phyloP scores from a whole-genome alignment of 2,797 vertebrate genomes.

The Crenichthys baileyi region DNA sequence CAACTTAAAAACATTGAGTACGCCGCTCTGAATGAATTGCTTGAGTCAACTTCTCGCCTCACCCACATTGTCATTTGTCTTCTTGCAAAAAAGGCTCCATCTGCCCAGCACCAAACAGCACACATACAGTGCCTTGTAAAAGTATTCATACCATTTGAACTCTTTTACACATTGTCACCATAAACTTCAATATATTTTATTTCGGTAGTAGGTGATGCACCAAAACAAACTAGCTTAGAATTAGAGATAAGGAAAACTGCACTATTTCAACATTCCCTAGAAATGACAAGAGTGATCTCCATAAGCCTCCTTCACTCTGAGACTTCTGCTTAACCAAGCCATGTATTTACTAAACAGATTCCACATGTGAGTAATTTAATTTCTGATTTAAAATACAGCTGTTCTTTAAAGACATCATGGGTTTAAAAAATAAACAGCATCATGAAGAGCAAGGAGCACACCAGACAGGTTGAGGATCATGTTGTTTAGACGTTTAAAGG shows the following conservation, averaged over 20 bases:
- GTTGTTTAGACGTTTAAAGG: too few relatives aligned
- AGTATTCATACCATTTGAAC: not conserved
- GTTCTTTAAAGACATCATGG: too few relatives aligned
- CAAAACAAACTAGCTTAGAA: not conserved
- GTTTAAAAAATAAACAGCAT: too few relatives aligned
- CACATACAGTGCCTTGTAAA: not conserved
- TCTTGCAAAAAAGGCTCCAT: not conserved
- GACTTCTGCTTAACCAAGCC: not conserved
- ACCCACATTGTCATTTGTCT: not conserved
- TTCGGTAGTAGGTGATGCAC: not conserved
- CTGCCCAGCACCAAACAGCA: conserved; percentile 1
- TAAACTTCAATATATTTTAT: not conserved
- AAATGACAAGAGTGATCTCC: too few relatives aligned
- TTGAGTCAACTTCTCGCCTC: not conserved
- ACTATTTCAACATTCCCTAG: not conserved
- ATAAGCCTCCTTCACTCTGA: not conserved
- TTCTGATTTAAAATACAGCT: too few relatives aligned
- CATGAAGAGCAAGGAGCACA: too few relatives aligned
- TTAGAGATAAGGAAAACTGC: not conserved
- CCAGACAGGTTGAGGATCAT: not conserved
- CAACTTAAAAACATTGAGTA: not conserved
- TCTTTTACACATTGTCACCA: not conserved
- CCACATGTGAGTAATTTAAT: too few relatives aligned
- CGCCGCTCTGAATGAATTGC: not conserved
- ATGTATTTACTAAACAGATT: not conserved